Base-by-base conservation (phyloP, 1,140 invertebrate genomes). In the Drosophila pseudoananassae region DNA sequence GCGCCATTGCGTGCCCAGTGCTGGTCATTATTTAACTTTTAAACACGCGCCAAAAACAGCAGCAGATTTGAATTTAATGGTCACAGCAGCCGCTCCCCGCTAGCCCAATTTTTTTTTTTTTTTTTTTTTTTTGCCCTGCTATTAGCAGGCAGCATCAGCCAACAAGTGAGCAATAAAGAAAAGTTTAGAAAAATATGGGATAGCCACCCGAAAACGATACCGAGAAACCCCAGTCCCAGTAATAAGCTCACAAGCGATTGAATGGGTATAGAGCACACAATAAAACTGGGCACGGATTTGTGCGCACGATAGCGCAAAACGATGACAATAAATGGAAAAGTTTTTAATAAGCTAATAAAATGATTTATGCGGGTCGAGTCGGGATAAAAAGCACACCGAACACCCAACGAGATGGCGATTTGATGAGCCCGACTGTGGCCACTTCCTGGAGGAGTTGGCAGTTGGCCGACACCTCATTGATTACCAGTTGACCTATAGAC, bases 281-380 rank as follows among this genome's bases (percentile, higher is more conserved):
- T 85, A 85, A 82, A 78, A 79, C 66, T 77, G 82, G 66, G 83
- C 83, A 88, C 71, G 79, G 84, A 83, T 88, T 89, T 88, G 84
- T 88, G 83, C 84, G 83, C 84, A 79, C 84, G 83, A 88, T 88
- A 88, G 79, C 84, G 83, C 83, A 88, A 88, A 91, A 91, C 88
- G 81, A 91, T 88, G 89, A 91, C 89, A 91, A 90, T 91, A 89
- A 91, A 90, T 91, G 89, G 78, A 91, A 91, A 91, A 91, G 78
- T 91, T 91, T 91, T 91, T 91, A 89, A 87, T 91, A 91, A 90
- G 84, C 84, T 83, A 85, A 83, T 91, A 90, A 89, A 91, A 87
- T 91, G 89, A 91, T 91, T 91, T 91, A 91, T 91, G 63, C 74
- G 59, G 75, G 80, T 78, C 64, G 71, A 81, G 49, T 70, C 47